phyloP scores from a whole-genome alignment of 1,140 invertebrate genomes.

The Bombyx mandarina region DNA sequence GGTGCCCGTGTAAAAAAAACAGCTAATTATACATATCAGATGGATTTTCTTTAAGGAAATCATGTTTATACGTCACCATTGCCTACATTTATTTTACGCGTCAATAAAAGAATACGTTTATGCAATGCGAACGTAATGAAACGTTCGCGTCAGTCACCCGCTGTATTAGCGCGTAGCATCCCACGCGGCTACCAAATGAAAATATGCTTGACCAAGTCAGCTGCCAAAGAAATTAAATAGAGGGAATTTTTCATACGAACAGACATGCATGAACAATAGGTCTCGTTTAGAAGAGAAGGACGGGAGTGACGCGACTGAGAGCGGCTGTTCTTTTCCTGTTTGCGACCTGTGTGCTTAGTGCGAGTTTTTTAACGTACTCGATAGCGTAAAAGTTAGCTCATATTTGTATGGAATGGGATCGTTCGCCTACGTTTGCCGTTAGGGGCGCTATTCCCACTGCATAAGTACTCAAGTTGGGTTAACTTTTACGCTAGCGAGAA shows the following conservation, averaged over 20 bases:
- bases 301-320: slow-evolving; percentile 26
- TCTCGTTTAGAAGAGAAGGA: slow-evolving; percentile 45
- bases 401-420: no score
- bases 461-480: no score
- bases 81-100: slow-evolving; percentile 29
- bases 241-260: slow-evolving; percentile 55
- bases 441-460: no score
- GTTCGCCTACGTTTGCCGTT: no score
- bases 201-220: slow-evolving; percentile 48
- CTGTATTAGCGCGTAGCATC: slow-evolving; percentile 37
- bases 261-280: slow-evolving; percentile 52
- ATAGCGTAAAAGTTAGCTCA: no score
- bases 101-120: slow-evolving; percentile 58
- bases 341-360: not conserved
- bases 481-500: no score
- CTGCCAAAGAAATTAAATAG: slow-evolving; percentile 65
- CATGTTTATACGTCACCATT: slow-evolving; percentile 29
- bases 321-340: slow-evolving; percentile 3
- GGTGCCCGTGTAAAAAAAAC: not conserved
- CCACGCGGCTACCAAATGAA: slow-evolving; percentile 49
- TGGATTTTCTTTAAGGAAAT: slow-evolving; percentile 21
- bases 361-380: no score
- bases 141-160: slow-evolving; percentile 51
- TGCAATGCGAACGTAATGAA: slow-evolving; percentile 48
- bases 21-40: slow-evolving; percentile 5